phyloP scores from a whole-genome alignment of 1,140 invertebrate species.

The Pogonus chalceus region DNA sequence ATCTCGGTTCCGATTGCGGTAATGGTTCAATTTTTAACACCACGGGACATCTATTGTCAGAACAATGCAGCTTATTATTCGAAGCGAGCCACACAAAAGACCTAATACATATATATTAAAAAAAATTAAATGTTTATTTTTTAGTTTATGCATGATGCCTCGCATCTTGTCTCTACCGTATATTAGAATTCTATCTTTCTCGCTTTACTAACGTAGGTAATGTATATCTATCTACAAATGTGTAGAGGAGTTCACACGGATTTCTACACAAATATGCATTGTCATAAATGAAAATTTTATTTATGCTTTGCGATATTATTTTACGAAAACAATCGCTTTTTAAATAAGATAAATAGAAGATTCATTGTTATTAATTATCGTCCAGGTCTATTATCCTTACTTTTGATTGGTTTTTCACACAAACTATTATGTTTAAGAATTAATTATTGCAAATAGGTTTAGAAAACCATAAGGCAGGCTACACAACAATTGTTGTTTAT shows the following conservation, averaged over 20 bases:
- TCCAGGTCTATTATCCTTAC: too few relatives aligned
- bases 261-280: background rate
- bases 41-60: conserved; percentile 30
- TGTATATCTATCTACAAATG: background rate
- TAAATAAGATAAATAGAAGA: too few relatives aligned
- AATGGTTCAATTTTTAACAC: conserved; percentile 35
- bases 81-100: conserved; percentile 28
- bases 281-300: too few relatives aligned
- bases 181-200: background rate
- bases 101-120: conserved; percentile 35
- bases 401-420: too few relatives aligned
- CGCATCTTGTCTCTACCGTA: background rate
- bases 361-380: too few relatives aligned
- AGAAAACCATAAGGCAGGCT: too few relatives aligned
- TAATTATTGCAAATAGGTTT: too few relatives aligned
- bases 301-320: too few relatives aligned
- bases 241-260: background rate
- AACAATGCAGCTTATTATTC: conserved; percentile 31
- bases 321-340: too few relatives aligned
- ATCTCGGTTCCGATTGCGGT: conserved; percentile 27
- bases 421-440: too few relatives aligned
- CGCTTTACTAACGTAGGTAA: too few relatives aligned
- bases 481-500: too few relatives aligned
- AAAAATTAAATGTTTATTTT: conserved; percentile 30
- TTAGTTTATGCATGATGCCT: background rate